phyloP scores from a whole-genome alignment of 2,113 vertebrate species.

The Sander vitreus region DNA sequence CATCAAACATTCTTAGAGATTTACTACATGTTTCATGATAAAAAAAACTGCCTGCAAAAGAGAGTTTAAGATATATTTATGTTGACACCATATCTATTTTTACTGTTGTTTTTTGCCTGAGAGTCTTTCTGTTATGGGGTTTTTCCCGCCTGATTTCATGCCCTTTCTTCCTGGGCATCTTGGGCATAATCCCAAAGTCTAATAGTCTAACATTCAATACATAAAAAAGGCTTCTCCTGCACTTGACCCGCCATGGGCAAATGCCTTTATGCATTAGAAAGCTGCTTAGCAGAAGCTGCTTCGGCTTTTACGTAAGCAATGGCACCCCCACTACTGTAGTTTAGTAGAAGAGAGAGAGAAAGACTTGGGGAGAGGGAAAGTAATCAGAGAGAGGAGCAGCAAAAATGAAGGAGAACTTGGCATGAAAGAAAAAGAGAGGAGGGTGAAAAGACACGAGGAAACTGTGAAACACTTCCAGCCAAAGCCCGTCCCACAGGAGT shows the following conservation, averaged over 20 bases:
- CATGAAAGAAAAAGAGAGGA: constrained; percentile 28
- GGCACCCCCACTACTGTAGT: constrained; percentile 36
- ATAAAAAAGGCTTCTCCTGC: constrained; percentile 52
- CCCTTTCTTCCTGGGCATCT: constrained; percentile 66
- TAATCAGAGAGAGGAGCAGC: constrained; percentile 48
- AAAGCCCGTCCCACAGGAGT: constrained; percentile 49
- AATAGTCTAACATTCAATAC: constrained; percentile 71
- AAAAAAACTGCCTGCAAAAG: constrained; percentile 32
- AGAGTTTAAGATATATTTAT: constrained; percentile 58
- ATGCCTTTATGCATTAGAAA: constrained; percentile 71
- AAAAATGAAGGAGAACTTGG: constrained; percentile 42
- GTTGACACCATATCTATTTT: constrained; percentile 58
- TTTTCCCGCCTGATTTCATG: constrained; percentile 64
- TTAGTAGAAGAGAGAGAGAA: constrained; percentile 18
- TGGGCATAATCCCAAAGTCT: constrained; percentile 66
- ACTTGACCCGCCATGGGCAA: constrained; percentile 70
- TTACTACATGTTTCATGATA: constrained; percentile 44
- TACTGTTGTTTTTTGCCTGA: constrained; percentile 40
- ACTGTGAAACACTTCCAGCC: constrained; percentile 24
- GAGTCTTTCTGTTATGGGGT: constrained; percentile 33
- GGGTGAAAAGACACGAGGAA: constrained; percentile 28
- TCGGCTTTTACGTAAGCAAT: constrained; percentile 67
- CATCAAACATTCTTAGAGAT: constrained; percentile 57
- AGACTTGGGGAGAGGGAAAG: constrained; percentile 17
- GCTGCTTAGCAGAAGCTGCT: constrained; percentile 74